These are phyloP conservation scores for Pseudorectes ferrugineus DNA, from an alignment of 2,113 vertebrate species.

Conservation along the genomic window DNA sequence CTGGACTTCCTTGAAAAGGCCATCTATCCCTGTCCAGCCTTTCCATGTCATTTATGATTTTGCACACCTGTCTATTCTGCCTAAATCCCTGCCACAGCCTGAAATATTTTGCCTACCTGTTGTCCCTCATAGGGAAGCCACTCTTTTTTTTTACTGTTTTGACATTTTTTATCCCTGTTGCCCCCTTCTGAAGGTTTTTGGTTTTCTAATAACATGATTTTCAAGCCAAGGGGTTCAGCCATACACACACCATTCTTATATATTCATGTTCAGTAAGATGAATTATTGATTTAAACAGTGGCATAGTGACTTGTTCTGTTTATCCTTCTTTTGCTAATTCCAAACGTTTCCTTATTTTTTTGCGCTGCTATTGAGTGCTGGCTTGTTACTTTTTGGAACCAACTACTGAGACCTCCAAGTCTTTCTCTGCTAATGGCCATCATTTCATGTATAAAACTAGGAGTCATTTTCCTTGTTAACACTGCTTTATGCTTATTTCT, in stretches of 20 bases:
- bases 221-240: not conserved
- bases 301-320: not conserved
- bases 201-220: not conserved
- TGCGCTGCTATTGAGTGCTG: not conserved
- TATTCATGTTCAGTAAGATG: not conserved
- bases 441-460: not conserved
- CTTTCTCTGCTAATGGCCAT: not conserved
- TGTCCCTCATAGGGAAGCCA: not conserved
- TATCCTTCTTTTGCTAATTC: not conserved
- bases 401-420: not conserved
- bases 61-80: not conserved
- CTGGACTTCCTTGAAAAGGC: not conserved
- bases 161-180: not conserved
- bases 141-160: not conserved
- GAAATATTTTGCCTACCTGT: not conserved
- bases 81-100: not conserved
- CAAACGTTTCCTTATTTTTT: not conserved
- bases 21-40: not conserved
- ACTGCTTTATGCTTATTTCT: not conserved
- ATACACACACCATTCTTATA: fast-evolving
- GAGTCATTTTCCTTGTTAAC: not conserved
- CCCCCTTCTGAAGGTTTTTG: not conserved
- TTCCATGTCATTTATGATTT: not conserved
- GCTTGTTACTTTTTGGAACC: not conserved
- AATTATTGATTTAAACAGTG: not conserved